A percentile compares a stretch with the other conserved stretches of the same genome.
phyloP scores from a whole-genome alignment of 1,140 invertebrate genomes.

The Aricia agestis region DNA sequence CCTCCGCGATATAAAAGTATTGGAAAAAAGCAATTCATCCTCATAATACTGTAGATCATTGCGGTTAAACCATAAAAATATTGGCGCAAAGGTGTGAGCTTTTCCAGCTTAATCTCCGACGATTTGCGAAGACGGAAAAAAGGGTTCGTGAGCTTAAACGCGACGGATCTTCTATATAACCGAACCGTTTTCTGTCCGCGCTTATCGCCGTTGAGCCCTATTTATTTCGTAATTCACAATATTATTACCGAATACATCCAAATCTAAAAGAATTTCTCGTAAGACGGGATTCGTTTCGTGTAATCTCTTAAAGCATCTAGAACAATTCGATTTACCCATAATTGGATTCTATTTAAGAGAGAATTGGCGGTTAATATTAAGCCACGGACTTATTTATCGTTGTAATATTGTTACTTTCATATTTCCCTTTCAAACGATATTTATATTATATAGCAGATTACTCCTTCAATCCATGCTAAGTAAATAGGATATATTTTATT shows the following conservation, averaged over 20 bases:
- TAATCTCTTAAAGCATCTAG: slow-evolving; percentile 27
- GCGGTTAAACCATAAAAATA: slow-evolving; percentile 61
- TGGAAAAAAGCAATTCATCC: slow-evolving; percentile 20
- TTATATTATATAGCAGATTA: no score
- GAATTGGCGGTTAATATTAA: slow-evolving; percentile 16
- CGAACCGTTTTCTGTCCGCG: slow-evolving; percentile 49
- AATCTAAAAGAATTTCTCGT: slow-evolving; percentile 36
- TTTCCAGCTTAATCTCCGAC: slow-evolving; percentile 65
- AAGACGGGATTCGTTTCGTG: slow-evolving; percentile 34
- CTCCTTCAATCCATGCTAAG: no score
- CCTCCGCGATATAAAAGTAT: slow-evolving; percentile 8
- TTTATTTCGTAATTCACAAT: slow-evolving; percentile 58
- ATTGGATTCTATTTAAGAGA: slow-evolving; percentile 22
- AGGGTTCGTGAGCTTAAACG: slow-evolving; percentile 57
- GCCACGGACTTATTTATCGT: slow-evolving; percentile 10
- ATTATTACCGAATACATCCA: slow-evolving; percentile 48
- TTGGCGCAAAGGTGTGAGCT: slow-evolving; percentile 66
- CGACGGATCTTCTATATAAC: slow-evolving; percentile 51
- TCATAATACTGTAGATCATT: slow-evolving; percentile 29
- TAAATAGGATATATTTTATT: no score
- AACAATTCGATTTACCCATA: slow-evolving; percentile 19
- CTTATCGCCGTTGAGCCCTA: slow-evolving; percentile 52
- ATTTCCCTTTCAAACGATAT: no score
- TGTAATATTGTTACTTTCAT: not conserved
- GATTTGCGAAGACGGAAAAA: slow-evolving; percentile 72